These are phyloP conservation scores for Gymnosoma rotundatum DNA, from an alignment of 2,888 invertebrate species.

Conservation along the genomic window DNA sequence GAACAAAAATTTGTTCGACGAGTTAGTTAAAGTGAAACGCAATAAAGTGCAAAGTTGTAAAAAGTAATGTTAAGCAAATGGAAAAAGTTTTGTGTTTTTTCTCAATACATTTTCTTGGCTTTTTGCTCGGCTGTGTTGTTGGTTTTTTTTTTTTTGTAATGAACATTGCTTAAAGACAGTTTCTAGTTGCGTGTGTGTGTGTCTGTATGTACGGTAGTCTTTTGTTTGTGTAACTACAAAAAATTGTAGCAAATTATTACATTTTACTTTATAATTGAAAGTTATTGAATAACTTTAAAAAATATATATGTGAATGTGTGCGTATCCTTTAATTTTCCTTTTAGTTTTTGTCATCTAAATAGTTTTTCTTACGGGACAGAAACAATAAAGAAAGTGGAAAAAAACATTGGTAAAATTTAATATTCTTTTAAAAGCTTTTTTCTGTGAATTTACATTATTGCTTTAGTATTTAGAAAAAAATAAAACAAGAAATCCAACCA, in stretches of 20 bases:
- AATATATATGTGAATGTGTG: not conserved
- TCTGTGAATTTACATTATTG: conserved; percentile 8
- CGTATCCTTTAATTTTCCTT: not conserved
- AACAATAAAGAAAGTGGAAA: conserved; percentile 54
- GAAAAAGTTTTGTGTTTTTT: conserved; percentile 69
- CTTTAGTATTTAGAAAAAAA: not conserved
- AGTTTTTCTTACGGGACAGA: conserved; percentile 25
- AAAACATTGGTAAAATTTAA: conserved; percentile 56
- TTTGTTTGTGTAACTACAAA: conserved; percentile 5
- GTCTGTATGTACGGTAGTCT: not conserved
- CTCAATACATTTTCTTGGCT: conserved; percentile 30
- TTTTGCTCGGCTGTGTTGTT: conserved; percentile 7
- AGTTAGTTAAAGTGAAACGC: conserved; percentile 76
- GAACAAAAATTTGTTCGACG: conserved; percentile 63
- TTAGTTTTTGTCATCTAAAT: conserved; percentile 7
- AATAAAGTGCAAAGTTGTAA: conserved; percentile 78
- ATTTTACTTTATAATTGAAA: conserved; percentile 68
- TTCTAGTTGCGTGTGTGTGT: not conserved
- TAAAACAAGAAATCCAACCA: conserved; percentile 2
- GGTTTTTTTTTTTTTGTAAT: not conserved
- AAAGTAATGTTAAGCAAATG: conserved; percentile 76
- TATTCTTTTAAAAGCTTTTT: conserved; percentile 56
- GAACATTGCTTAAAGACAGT: not conserved
- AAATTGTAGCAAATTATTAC: conserved; percentile 65
- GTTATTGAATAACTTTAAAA: conserved; percentile 70